Evolutionary conservation across 2,888 invertebrate species (phyloP).

Genomic region (Amblyteles armatorius): DNA sequence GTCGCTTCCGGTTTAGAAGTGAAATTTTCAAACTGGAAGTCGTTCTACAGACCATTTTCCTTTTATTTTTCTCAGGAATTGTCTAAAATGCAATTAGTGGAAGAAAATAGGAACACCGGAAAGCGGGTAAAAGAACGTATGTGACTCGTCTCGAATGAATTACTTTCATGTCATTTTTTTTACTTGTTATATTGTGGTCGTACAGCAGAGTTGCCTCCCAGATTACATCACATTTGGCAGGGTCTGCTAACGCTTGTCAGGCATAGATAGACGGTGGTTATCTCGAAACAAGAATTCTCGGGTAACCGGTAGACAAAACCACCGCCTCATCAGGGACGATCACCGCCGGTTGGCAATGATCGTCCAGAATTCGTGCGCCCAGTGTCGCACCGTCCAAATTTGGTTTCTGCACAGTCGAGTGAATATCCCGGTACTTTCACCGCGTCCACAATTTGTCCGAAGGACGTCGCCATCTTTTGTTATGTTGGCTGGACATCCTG

Average conservation of each 20-base stretch:
- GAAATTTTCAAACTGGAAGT: no score
- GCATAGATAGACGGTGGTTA: constrained; percentile 79
- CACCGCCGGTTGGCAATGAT: constrained; percentile 73
- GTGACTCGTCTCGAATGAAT: no score
- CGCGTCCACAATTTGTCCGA: neutral
- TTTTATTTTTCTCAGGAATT: no score
- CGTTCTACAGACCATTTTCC: no score
- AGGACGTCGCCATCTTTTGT: neutral
- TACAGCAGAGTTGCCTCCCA: constrained; percentile 75
- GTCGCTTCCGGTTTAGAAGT: no score
- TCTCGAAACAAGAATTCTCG: constrained; percentile 73
- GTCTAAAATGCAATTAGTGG: no score
- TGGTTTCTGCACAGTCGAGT: neutral
- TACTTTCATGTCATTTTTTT: no score
- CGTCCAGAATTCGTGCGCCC: constrained; percentile 10
- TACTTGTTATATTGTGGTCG: constrained; percentile 11
- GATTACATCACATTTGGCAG: constrained; percentile 75
- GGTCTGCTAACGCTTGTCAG: constrained; percentile 67
- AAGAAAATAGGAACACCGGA: no score
- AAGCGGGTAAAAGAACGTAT: no score
- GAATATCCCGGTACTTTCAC: neutral
- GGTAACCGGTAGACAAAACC: constrained; percentile 73
- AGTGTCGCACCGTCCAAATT: neutral
- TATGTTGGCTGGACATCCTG: neutral
- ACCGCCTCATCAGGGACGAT: constrained; percentile 64